Base-by-base conservation (phyloP, 2,113 vertebrate genomes). In the Ochotona princeps region DNA sequence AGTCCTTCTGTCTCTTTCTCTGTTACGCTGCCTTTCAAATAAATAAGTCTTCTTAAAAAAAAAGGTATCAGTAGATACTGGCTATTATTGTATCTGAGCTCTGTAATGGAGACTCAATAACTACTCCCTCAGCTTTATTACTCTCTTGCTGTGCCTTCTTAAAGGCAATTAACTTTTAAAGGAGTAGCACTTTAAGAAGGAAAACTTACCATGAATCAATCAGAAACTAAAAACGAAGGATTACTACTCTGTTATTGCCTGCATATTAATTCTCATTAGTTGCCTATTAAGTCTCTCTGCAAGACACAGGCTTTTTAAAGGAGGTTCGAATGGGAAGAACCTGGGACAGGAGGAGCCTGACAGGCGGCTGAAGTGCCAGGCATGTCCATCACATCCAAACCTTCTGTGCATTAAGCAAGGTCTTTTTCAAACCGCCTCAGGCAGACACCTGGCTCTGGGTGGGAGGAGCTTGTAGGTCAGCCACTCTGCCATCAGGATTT, bases 151-250 rank as follows among this genome's bases (percentile, higher is more conserved):
- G 21, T 63, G 61, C 47, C 66, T 63, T 67, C 80, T 83, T 74
- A 79, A 74, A 89, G 49, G 28, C 75, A 86, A 80, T 83, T 84
- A 72, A 91, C 38, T 83, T 86, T 92, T 87, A 81, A 95, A 60
- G 17, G 83, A 87, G 82, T 23, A 73, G 35, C 35, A 93, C 21
- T 90, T 92, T 54, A 66, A 93, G 75, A 89, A 75, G 28, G 44
- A 75, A 96, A 94, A 78, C 32, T 91, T 85, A 61, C 7, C 47
- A 61, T 25, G 60, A 92, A 76, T 88, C 69, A 81, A 70, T 82
- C 69, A 82, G 87, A 49, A 60, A 32, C 44, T 79, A 38, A 76
- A 96, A 84, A 90, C 72, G 84, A 92, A 90, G 20, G 73, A 93
- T 90, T 61, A 21, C n/a, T 7, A 0, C 54, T 78, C 23, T 30